Evolutionary conservation across 2,113 vertebrate genomes (phyloP).

Genomic region (Puffinus mauretanicus): DNA sequence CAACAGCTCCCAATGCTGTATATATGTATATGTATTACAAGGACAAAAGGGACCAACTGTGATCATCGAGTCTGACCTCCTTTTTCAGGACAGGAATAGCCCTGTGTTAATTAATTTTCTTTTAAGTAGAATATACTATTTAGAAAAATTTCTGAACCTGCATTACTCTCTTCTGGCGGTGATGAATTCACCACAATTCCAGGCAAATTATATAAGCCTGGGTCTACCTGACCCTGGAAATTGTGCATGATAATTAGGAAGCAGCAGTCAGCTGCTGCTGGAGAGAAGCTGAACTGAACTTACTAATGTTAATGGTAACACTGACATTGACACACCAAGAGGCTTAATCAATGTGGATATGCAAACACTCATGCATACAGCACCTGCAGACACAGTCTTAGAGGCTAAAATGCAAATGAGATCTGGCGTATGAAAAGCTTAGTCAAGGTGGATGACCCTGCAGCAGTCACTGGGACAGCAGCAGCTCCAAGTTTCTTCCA

Average conservation of each 20-base stretch:
- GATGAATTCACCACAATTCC: slow-evolving; percentile 31
- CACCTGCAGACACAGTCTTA: background rate
- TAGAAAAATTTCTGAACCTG: slow-evolving; percentile 25
- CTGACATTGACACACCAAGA: background rate
- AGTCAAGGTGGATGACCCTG: background rate
- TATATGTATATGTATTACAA: slow-evolving; percentile 62
- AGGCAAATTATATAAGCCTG: slow-evolving; percentile 47
- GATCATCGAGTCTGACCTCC: slow-evolving; percentile 55
- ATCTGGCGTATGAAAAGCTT: background rate
- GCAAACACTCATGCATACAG: background rate
- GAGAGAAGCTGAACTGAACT: background rate
- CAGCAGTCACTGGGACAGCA: background rate
- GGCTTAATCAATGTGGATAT: background rate
- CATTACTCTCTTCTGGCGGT: background rate
- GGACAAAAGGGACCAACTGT: slow-evolving; percentile 57
- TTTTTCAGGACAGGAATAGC: slow-evolving; percentile 61
- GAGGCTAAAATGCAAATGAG: background rate
- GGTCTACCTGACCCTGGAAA: slow-evolving; percentile 13
- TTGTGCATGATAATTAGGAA: background rate
- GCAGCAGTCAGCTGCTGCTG: background rate
- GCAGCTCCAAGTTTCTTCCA: background rate
- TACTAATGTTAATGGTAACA: background rate
- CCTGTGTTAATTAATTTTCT: slow-evolving; percentile 66
- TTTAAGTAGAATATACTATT: slow-evolving; percentile 63
- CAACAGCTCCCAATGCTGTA: background rate